These are phyloP conservation scores for Galago senegalensis DNA, from an alignment of 2,797 vertebrate genomes.

Conservation along the genomic window DNA sequence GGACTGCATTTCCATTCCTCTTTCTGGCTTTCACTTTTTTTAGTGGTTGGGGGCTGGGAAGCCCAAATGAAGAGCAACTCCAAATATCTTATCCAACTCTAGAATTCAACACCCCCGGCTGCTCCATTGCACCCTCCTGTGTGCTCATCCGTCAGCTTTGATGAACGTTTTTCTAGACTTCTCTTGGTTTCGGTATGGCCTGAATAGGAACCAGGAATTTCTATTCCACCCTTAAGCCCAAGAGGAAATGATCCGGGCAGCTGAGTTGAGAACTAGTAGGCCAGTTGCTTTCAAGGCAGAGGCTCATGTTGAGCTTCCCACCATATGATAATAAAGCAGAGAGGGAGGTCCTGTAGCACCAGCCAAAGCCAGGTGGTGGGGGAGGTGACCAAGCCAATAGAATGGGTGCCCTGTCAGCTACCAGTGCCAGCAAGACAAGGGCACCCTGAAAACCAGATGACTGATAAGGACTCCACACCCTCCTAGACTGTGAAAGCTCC, in stretches of 20 bases:
- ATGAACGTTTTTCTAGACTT: neutral
- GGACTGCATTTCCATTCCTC: neutral
- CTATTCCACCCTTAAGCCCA: neutral
- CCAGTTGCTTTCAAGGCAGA: neutral
- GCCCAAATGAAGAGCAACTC: neutral
- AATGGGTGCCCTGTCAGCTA: neutral
- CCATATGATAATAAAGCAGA: neutral
- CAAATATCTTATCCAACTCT: neutral
- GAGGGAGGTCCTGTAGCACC: neutral
- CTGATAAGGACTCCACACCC: neutral
- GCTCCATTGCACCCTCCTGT: neutral
- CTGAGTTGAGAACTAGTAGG: neutral
- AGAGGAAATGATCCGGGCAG: neutral
- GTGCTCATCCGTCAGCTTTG: neutral
- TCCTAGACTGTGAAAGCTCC: neutral
- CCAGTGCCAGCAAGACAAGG: neutral
- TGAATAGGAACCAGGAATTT: neutral
- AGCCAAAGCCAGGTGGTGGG: neutral
- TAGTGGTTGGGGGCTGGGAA: neutral
- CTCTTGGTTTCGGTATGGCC: neutral
- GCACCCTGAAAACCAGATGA: neutral
- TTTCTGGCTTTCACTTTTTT: neutral
- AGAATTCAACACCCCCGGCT: neutral
- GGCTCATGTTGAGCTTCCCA: neutral
- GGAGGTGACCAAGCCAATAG: neutral